Evolutionary conservation across 2,888 invertebrate species (phyloP), one percentile per base, ranked within the genome.

Genomic region (Ariolimax columbianus): DNA sequence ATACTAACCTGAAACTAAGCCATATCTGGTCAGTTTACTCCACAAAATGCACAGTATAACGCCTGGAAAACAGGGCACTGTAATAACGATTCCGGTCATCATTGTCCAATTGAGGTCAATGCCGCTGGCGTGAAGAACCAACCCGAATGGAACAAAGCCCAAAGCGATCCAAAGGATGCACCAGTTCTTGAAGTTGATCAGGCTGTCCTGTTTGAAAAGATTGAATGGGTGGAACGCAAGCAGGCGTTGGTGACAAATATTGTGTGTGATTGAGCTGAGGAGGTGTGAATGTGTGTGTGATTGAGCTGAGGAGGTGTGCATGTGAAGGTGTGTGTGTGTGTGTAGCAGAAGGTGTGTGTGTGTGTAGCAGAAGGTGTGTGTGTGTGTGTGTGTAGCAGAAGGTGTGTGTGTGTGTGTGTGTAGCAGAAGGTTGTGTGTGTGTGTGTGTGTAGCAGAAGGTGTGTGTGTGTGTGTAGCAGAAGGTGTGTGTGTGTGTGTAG

Each of bases 31-130:
- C 14, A 91, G 88, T 79, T 91, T 90, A 43, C 90, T 89, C 92
- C 92, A 93, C 38, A 91, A 87, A 38, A 93, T 90, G 33, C 90
- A 88, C 38, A 93, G 84, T 1, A 91, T 88, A 23, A 92, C 89
- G 3, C 91, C 91, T 3, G 93, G 90, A 43, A 92, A 91, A 70
- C 90, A 89, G 0, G 91, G 91, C 7, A 92, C 89, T 30, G 92
- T 91, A 51, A 92, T 83, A 40, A 93, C 89, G 70, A 90, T 89
- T 1, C 92, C 93, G 43, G 77, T 79, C 84, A 86, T 33, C 40
- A 92, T 88, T 7, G 90, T 88, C 92, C 92, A 93, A 83, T 91
- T 91, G 43, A 93, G 88, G 86, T 92, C 91, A 63, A 91, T 87
- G 19, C 89, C 89, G 6, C 88, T 87, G 68, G 89, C 88, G n/a